Evolutionary conservation across 2,113 vertebrate species (phyloP).

Genomic region (Bubalus kerabau): DNA sequence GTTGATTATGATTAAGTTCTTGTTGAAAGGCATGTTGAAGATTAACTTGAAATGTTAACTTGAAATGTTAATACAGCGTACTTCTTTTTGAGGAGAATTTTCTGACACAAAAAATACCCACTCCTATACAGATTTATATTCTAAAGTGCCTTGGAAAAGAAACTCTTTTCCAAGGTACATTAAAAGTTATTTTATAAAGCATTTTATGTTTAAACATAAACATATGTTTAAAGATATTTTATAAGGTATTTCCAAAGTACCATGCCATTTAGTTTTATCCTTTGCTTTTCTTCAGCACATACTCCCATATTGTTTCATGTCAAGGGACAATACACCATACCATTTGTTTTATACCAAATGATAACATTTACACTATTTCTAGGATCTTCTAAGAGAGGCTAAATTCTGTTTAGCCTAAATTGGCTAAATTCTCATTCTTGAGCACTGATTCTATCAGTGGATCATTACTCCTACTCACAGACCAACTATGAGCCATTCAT

Average conservation of each 20-base stretch:
- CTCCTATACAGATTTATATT: neutral
- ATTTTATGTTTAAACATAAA: neutral
- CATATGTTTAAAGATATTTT: neutral
- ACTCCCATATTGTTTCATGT: neutral
- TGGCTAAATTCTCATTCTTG: constrained; percentile 8
- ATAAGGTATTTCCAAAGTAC: neutral
- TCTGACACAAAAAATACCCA: neutral
- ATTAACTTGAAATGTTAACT: neutral
- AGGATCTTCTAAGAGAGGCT: neutral
- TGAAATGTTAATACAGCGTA: neutral
- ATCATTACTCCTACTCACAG: neutral
- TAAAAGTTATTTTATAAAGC: neutral
- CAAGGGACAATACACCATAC: neutral
- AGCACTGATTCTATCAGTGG: neutral
- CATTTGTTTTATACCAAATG: neutral
- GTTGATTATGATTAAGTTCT: neutral
- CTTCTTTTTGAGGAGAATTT: neutral
- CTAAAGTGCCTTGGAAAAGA: neutral
- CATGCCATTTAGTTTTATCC: neutral
- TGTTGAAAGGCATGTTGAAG: neutral
- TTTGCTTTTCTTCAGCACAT: neutral
- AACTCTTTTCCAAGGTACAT: neutral
- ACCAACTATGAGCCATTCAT: neutral
- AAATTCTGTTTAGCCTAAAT: neutral
- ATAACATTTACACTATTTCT: neutral